Conservation (phyloP, 2,113 vertebrate species). For the Taxidea taxus region DNA sequence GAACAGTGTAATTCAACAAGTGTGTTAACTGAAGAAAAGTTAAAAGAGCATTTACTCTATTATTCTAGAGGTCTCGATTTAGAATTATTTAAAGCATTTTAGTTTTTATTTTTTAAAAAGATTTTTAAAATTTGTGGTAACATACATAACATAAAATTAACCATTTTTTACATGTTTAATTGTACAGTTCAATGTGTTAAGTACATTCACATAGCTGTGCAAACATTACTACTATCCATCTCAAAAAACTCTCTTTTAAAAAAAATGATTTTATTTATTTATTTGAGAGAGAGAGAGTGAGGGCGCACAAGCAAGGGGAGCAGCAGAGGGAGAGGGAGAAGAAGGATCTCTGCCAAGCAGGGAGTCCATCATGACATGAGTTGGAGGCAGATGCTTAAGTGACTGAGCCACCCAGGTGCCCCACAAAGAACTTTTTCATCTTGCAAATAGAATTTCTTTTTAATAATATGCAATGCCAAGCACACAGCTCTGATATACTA, state of each 20-base stretch:
- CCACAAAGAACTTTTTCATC: background rate
- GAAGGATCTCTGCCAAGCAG: no score
- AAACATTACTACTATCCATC: background rate
- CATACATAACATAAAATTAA: background rate
- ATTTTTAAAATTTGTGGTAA: background rate
- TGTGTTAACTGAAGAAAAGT: background rate
- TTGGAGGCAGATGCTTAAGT: background rate
- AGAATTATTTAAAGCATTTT: background rate
- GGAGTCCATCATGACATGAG: background rate
- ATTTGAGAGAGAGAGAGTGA: background rate
- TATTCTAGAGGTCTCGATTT: background rate
- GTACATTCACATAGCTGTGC: background rate
- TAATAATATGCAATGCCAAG: background rate
- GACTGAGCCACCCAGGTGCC: no score
- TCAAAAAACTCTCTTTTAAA: background rate
- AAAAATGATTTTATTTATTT: background rate
- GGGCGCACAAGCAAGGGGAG: background rate
- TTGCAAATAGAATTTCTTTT: slow-evolving; percentile 11
- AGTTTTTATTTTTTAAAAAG: background rate
- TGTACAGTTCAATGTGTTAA: background rate
- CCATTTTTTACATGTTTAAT: background rate
- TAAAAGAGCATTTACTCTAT: background rate
- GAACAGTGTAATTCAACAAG: background rate
- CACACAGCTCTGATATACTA: background rate
- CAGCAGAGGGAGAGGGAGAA: background rate